Evolutionary conservation across 2,797 vertebrate species (phyloP), one percentile per base, ranked within the genome.

Genomic region (Hephaestus fuliginosus): DNA sequence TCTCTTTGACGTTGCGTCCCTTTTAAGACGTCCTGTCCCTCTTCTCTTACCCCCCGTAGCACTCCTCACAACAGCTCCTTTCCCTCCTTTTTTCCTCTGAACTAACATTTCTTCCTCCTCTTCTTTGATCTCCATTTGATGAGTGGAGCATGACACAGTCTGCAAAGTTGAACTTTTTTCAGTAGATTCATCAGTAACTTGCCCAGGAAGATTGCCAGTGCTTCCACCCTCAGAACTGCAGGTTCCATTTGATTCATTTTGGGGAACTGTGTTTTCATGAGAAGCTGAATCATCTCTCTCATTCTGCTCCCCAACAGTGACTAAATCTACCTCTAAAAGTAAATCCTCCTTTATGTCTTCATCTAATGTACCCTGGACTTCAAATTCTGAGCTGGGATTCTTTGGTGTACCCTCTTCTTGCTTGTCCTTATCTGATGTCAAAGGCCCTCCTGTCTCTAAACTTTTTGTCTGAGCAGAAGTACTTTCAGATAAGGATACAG

Each of bases 331-430:
- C 36, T 95, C 94, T 1, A 94, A 81, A 74, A 95, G 88, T 61
- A 95, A 88, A 85, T 94, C 91, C 70, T 95, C 93, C 72, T 96
- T 95, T 15, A 94, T 64, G 63, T 95, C 94, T 55, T 95, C 94
- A n/a, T 93, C 91, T 1, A 55, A 46, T 14, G 60, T 53, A 30
- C 25, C 53, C 60, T 86, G 90, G n/a, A 81, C 60, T 28, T 87
- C 83, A 52, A 85, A 76, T 43, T 83, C 78, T 33, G 64, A 86
- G 36, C n/a, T 73, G 12, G 61, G 64, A 51, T 58, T 84, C 60
- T 81, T 84, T 1, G 10, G 25, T 0, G 11, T 5, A 36, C 39
- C 52, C 22, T 82, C 64, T 56, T 82, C 68, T 48, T 18, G 36
- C 41, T 80, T 81, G 48, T 67, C 64, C 41, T 76, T 39, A 61